These are phyloP conservation scores for Rhopilema esculentum DNA, from an alignment of 30 jellyfish, hydroid and myxozoan genomes.

Conservation along the genomic window DNA sequence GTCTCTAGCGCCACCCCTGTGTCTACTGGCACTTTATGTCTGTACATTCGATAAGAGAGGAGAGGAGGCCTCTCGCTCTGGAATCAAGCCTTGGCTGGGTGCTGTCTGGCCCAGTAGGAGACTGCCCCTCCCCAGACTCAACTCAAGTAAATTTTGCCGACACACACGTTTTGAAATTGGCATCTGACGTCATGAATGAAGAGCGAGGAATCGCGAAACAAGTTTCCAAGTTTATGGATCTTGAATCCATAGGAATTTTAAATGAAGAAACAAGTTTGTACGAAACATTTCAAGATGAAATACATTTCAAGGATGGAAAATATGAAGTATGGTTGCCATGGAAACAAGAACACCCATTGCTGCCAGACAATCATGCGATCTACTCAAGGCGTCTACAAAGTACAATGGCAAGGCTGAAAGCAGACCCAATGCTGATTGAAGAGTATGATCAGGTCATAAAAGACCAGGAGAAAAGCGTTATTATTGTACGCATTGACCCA, in stretches of 20 bases:
- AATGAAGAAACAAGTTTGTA: neutral
- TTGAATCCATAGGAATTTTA: constrained; percentile 3
- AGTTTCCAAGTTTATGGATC: neutral
- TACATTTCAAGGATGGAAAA: neutral
- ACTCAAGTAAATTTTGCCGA: constrained; percentile 2
- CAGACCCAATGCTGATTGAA: neutral
- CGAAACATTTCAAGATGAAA: neutral
- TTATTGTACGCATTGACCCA: neutral
- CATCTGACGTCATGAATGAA: neutral
- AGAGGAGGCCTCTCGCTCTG: constrained; percentile 42
- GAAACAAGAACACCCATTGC: neutral
- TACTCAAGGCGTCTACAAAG: neutral
- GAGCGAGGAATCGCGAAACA: neutral
- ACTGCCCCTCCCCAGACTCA: neutral
- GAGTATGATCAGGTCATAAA: neutral
- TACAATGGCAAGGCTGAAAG: neutral
- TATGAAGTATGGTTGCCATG: neutral
- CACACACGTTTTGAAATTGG: constrained; percentile 8
- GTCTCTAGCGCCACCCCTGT: too few relatives aligned
- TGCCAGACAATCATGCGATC: neutral
- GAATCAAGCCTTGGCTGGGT: constrained; percentile 55
- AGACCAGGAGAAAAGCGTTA: neutral
- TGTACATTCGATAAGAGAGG: constrained; percentile 17
- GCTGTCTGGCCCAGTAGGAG: constrained; percentile 34
- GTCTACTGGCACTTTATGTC: constrained; percentile 49